Evolutionary conservation across 1,140 invertebrate genomes (phyloP), one percentile per base, ranked within the genome.

Genomic region (Temnothorax nylanderi): DNA sequence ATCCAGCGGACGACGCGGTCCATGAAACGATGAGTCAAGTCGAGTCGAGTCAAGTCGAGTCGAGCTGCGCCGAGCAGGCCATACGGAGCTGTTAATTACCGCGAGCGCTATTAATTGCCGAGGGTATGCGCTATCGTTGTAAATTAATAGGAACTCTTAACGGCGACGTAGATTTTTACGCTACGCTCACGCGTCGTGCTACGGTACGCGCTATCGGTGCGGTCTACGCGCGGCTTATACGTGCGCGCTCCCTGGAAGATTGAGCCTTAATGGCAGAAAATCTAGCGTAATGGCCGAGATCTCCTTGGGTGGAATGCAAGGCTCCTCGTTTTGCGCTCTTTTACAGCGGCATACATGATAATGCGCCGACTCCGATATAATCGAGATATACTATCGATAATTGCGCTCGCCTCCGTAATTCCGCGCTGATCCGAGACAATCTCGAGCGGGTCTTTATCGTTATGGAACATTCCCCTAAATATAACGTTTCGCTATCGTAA

Each of bases 91-190:
- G 88, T 90, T 90, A 90, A 90, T 90, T 87, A 89, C 26, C 51
- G 65, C 58, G 41, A 37, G 41, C 65, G 74, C 76, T 78, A 87
- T 89, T 87, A 89, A 84, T 89, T 85, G 58, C 49, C 44, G 58
- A 16, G 54, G n/a, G 37, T 84, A 69, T 8, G 26, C 65, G n/a
- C 78, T 47, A 74, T 84, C 77, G 78, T 54, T 47, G 72, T 71
- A 87, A 90, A 89, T 90, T 86, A 89, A 89, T 82, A 64, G 72
- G 37, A 72, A 87, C 47, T 89, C 86, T 89, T 76, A 69, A 85
- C 64, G 65, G 58, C 54, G 72, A 18, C 67, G 88, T 58, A 67
- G 56, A 85, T 76, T 76, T 76, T 76, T 47, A 34, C 37, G 21
- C 37, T 18, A 26, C 21, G 21, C 82, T 65, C 18, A 76, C 77